phyloP scores from a whole-genome alignment of 2,888 invertebrate species.

The Ornithoptera alexandrae region DNA sequence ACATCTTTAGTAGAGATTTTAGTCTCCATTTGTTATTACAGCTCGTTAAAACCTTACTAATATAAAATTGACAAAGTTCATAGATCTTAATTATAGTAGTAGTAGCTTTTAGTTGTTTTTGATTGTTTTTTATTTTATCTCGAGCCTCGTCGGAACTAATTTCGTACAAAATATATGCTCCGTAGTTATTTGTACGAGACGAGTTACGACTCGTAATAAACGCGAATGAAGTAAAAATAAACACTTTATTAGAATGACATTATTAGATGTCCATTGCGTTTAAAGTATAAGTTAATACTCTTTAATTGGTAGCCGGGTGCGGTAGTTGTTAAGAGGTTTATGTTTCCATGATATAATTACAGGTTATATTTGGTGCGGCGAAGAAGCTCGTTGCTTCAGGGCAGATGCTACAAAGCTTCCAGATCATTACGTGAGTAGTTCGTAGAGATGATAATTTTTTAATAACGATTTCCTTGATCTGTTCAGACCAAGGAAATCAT shows the following conservation, averaged over 20 bases:
- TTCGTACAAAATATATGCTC: no score
- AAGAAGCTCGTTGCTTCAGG: constrained; percentile 19
- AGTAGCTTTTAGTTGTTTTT: no score
- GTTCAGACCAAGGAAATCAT: no score
- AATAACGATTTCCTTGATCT: neutral
- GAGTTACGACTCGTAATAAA: neutral
- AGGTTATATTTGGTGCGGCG: constrained; percentile 11
- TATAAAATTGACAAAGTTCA: no score
- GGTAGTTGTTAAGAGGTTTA: constrained; percentile 26
- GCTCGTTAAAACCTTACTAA: no score
- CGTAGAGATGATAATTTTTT: constrained; percentile 3
- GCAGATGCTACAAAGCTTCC: constrained; percentile 22
- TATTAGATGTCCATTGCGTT: neutral
- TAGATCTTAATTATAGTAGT: no score
- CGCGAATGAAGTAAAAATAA: neutral
- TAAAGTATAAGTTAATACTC: constrained; percentile 21
- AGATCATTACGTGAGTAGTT: constrained; percentile 19
- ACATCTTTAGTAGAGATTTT: no score
- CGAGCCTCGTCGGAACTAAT: no score
- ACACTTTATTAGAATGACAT: neutral
- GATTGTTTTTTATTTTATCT: no score
- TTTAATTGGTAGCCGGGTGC: constrained; percentile 23
- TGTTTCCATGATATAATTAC: constrained; percentile 26
- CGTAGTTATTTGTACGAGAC: no score
- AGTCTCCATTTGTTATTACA: no score